Conservation (phyloP, 2,113 vertebrate species). For the Oceanites oceanicus region DNA sequence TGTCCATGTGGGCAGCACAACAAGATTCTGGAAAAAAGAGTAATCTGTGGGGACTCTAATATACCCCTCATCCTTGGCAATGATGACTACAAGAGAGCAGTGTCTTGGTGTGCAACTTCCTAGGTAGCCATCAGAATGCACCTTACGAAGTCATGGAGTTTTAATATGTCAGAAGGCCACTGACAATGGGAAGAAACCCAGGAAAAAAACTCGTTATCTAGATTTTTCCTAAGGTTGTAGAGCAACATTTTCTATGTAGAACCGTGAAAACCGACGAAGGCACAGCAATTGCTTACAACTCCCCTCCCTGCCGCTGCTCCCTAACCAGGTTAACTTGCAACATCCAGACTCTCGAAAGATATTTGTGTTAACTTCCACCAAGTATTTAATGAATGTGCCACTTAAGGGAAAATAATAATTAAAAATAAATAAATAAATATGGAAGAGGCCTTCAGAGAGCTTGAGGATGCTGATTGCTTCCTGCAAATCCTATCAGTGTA, state of each 20-base stretch:
- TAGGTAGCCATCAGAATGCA: background rate
- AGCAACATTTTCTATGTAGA: background rate
- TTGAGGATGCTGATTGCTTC: background rate
- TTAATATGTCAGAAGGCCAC: background rate
- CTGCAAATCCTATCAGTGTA: background rate
- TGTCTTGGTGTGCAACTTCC: background rate
- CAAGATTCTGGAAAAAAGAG: background rate
- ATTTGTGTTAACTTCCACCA: background rate
- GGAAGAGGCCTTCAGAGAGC: background rate
- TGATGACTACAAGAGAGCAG: background rate
- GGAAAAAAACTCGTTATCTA: background rate
- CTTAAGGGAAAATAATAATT: background rate
- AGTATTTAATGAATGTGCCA: background rate
- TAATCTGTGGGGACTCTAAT: background rate
- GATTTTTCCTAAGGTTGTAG: background rate
- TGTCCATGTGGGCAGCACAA: background rate
- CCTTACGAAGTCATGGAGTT: background rate
- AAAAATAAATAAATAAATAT: background rate
- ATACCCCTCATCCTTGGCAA: fast-evolving
- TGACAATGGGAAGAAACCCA: background rate
- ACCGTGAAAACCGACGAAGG: background rate
- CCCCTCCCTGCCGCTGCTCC: background rate
- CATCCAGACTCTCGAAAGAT: background rate
- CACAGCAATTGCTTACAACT: background rate
- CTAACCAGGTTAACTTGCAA: background rate